These are phyloP conservation scores for Pterocles gutturalis DNA, from an alignment of 2,113 vertebrate genomes.

Conservation along the genomic window DNA sequence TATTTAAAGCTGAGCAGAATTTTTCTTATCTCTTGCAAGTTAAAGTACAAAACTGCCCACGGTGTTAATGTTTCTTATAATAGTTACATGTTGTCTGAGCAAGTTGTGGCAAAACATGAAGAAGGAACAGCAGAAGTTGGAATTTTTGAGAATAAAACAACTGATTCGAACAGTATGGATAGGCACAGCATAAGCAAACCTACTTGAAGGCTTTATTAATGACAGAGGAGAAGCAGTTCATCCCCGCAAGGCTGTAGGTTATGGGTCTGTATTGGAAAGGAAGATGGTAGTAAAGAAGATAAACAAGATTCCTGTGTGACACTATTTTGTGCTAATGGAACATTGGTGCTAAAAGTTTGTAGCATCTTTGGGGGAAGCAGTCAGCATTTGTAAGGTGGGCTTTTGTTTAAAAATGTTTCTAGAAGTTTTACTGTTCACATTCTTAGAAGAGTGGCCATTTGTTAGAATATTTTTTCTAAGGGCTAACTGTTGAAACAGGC, in stretches of 20 bases:
- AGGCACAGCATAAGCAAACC: not conserved
- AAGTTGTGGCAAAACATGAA: not conserved
- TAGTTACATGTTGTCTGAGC: not conserved
- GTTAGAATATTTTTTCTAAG: not conserved
- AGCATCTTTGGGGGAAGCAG: not conserved
- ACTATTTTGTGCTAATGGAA: not conserved
- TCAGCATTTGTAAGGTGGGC: not conserved
- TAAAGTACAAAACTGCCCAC: not conserved
- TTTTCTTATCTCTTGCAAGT: not conserved
- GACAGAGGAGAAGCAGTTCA: not conserved
- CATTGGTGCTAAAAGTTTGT: not conserved
- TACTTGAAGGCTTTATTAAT: not conserved
- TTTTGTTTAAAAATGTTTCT: not conserved
- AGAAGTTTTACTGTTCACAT: not conserved
- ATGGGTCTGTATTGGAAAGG: not conserved
- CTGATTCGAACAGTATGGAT: not conserved
- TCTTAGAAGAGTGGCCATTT: not conserved
- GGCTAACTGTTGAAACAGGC: not conserved
- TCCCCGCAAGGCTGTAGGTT: not conserved
- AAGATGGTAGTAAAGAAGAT: not conserved
- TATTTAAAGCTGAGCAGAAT: not conserved
- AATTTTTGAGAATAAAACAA: not conserved
- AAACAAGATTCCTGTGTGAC: accelerated
- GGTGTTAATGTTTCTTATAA: not conserved
- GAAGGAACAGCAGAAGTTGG: not conserved